Percentiles rank a stretch among this genome's conserved stretches.
phyloP scores from a whole-genome alignment of 2,797 vertebrate genomes.

The Serranus cabrilla region DNA sequence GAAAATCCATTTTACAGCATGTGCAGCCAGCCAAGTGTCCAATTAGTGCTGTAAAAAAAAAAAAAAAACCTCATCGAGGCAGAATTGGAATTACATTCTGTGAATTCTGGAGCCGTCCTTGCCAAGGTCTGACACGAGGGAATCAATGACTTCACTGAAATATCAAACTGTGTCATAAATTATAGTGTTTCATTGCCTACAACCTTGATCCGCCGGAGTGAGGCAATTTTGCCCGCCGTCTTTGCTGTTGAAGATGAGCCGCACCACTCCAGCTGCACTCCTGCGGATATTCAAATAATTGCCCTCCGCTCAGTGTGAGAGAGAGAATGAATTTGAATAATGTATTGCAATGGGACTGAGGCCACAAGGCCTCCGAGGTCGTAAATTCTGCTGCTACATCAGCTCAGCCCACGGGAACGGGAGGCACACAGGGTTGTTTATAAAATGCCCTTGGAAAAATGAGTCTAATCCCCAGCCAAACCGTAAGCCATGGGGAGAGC shows the following conservation, averaged over 20 bases:
- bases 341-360: conserved; percentile 78
- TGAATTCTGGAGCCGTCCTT: conserved; percentile 66
- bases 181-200: conserved; percentile 75
- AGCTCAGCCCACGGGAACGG: conserved; percentile 75
- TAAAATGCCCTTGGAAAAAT: conserved; percentile 85
- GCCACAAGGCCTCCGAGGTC: conserved; percentile 78
- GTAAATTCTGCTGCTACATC: conserved; percentile 82
- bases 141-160: conserved; percentile 80
- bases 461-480: conserved; percentile 84
- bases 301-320: conserved; percentile 64
- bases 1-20: conserved; percentile 77
- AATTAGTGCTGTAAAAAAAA: conserved; percentile 75
- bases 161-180: conserved; percentile 81
- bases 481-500: conserved; percentile 81
- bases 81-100: conserved; percentile 71
- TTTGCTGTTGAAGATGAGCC: conserved; percentile 70
- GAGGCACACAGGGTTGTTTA: conserved; percentile 82
- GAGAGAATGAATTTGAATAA: conserved; percentile 83
- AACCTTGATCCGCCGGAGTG: conserved; percentile 74
- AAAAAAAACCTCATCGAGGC: conserved; percentile 43
- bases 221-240: conserved; percentile 68
- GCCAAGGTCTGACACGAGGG: conserved; percentile 74
- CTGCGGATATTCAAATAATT: conserved; percentile 82
- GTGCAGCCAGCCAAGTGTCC: conserved; percentile 71
- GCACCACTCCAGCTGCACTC: conserved; percentile 68